Percentiles rank a stretch among this genome's conserved stretches.
phyloP scores from a whole-genome alignment of 2,888 invertebrate species.

The Apodemia hepburni region DNA sequence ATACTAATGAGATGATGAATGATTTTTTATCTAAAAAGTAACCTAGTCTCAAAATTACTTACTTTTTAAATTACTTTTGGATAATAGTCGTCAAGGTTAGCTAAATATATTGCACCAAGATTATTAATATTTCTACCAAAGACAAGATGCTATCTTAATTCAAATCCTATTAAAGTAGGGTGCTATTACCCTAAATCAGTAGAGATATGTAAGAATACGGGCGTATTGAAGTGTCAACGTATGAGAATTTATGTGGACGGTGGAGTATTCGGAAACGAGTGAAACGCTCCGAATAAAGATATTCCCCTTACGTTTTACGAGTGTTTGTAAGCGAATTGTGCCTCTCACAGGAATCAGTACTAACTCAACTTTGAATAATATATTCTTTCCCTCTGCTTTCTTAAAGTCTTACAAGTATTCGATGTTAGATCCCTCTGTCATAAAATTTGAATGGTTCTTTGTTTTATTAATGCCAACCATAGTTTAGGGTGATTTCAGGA shows the following conservation, averaged over 20 bases:
- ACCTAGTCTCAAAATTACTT: too few species aligned
- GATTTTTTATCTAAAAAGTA: too few species aligned
- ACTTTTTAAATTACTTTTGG: too few species aligned
- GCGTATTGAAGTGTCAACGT: background rate
- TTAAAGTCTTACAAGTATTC: background rate
- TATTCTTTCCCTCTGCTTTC: background rate
- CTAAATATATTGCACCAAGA: too few species aligned
- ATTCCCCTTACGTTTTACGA: conserved; percentile 3
- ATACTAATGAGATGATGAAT: too few species aligned
- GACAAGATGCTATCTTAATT: too few species aligned
- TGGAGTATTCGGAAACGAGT: background rate
- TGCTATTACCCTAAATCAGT: too few species aligned
- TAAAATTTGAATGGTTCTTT: background rate
- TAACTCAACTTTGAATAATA: conserved; percentile 7
- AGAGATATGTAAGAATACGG: background rate
- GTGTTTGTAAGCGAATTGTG: background rate
- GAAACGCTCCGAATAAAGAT: background rate
- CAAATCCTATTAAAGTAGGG: too few species aligned
- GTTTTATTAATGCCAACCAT: background rate
- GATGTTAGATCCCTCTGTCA: background rate
- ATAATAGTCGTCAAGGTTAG: too few species aligned
- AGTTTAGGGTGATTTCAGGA: background rate
- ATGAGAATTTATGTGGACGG: background rate
- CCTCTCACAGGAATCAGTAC: background rate
- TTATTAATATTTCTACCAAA: too few species aligned